Conservation (phyloP, 1,140 invertebrate species). For the Teleogryllus occipitalis region DNA sequence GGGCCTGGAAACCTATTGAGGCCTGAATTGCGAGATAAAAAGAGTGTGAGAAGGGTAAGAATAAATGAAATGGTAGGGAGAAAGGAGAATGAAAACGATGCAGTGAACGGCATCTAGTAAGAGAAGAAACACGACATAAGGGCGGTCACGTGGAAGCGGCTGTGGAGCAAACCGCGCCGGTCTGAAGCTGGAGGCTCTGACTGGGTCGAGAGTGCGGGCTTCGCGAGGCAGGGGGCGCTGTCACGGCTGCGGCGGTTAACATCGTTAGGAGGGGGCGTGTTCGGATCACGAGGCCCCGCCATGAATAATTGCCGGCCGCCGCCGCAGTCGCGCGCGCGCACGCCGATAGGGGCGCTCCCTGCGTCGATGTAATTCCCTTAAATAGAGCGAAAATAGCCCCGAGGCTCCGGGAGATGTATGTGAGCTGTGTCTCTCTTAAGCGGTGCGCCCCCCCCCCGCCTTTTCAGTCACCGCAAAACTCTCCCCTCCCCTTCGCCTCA, state of each 20-base stretch:
- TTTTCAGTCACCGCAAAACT: not conserved
- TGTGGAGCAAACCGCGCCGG: no score
- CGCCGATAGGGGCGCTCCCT: not conserved
- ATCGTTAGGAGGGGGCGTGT: not conserved
- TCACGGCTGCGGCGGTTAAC: not conserved
- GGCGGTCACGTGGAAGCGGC: no score
- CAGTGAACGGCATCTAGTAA: no score
- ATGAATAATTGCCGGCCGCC: not conserved
- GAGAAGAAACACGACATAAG: no score
- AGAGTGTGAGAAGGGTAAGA: no score
- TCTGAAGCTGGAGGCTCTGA: no score
- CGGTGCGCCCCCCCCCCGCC: not conserved
- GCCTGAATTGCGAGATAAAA: no score
- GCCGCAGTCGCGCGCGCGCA: not conserved
- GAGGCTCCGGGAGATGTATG: not conserved
- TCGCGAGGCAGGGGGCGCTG: not conserved
- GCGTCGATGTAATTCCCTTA: not conserved
- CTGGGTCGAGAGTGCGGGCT: no score
- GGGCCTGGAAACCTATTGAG: no score
- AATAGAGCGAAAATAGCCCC: not conserved
- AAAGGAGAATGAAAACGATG: no score
- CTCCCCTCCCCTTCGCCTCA: no score
- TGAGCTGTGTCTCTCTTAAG: not conserved
- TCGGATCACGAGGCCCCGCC: not conserved
- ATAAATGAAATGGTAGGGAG: no score